phyloP scores from a whole-genome alignment of 1,140 invertebrate genomes.

The Drosophila takahashii region DNA sequence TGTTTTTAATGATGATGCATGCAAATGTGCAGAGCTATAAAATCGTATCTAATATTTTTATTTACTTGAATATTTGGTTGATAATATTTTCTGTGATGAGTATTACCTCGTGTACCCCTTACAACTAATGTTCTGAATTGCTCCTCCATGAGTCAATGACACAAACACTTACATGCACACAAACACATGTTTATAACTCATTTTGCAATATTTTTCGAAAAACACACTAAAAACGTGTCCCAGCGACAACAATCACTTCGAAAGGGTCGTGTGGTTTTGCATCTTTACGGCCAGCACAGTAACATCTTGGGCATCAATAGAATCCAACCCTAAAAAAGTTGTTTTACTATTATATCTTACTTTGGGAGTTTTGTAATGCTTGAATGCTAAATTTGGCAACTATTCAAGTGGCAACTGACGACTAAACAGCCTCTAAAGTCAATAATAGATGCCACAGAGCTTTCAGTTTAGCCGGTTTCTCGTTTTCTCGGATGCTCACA shows the following conservation, averaged over 20 bases:
- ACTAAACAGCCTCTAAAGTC: constrained; percentile 47
- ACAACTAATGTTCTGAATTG: constrained; percentile 29
- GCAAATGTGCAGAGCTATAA: background rate
- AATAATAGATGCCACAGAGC: constrained; percentile 51
- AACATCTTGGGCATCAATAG: constrained; percentile 52
- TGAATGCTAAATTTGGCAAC: constrained; percentile 53
- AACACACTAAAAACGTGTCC: constrained; percentile 24
- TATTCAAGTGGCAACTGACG: constrained; percentile 10
- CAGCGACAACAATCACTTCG: constrained; percentile 68
- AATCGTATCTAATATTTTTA: background rate
- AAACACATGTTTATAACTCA: constrained; percentile 55
- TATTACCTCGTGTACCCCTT: background rate
- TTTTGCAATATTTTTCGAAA: constrained; percentile 66
- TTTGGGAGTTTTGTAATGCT: constrained; percentile 51
- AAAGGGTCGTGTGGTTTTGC: constrained; percentile 66
- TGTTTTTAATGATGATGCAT: background rate
- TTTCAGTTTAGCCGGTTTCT: constrained; percentile 41
- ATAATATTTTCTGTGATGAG: background rate
- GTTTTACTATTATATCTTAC: constrained; percentile 9
- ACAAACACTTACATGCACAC: constrained; percentile 33
- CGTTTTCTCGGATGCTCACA: constrained; percentile 1
- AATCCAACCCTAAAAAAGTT: constrained; percentile 52
- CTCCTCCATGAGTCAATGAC: constrained; percentile 54
- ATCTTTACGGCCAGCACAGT: constrained; percentile 21
- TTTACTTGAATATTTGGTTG: background rate